phyloP scores from a whole-genome alignment of 2,888 invertebrate species.

The Bombylius discolor region DNA sequence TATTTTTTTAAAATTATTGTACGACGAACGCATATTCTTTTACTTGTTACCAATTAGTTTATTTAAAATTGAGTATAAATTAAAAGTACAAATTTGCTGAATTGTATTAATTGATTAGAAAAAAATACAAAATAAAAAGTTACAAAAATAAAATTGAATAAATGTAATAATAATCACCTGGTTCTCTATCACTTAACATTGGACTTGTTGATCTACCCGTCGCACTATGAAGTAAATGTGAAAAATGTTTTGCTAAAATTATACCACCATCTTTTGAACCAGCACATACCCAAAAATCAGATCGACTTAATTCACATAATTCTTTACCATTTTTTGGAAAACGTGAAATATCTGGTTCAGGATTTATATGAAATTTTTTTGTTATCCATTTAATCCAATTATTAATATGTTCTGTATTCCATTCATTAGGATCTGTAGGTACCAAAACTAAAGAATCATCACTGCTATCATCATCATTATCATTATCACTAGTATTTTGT shows the following conservation, averaged over 20 bases:
- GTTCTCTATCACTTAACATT: constrained; percentile 40
- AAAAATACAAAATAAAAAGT: too few relatives aligned
- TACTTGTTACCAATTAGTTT: too few relatives aligned
- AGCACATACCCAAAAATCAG: constrained; percentile 46
- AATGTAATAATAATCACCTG: constrained; percentile 26
- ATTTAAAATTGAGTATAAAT: too few relatives aligned
- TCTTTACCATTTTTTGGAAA: constrained; percentile 46
- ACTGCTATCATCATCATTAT: neutral
- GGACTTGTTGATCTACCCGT: constrained; percentile 47
- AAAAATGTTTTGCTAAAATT: constrained; percentile 48
- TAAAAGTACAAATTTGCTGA: too few relatives aligned
- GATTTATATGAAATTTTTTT: constrained; percentile 44
- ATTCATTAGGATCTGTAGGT: constrained; percentile 47
- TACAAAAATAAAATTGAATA: neutral
- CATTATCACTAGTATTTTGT: too few relatives aligned
- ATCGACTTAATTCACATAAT: constrained; percentile 46
- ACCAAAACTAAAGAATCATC: constrained; percentile 21
- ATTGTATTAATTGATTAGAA: too few relatives aligned
- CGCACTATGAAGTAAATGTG: constrained; percentile 44
- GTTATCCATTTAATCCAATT: constrained; percentile 52
- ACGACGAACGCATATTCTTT: too few relatives aligned
- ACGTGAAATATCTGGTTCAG: constrained; percentile 38
- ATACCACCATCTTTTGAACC: constrained; percentile 40
- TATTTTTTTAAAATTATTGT: too few relatives aligned
- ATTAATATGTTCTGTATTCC: constrained; percentile 45